phyloP scores from a whole-genome alignment of 2,113 vertebrate genomes.

The Melanerpes aurifrons region DNA sequence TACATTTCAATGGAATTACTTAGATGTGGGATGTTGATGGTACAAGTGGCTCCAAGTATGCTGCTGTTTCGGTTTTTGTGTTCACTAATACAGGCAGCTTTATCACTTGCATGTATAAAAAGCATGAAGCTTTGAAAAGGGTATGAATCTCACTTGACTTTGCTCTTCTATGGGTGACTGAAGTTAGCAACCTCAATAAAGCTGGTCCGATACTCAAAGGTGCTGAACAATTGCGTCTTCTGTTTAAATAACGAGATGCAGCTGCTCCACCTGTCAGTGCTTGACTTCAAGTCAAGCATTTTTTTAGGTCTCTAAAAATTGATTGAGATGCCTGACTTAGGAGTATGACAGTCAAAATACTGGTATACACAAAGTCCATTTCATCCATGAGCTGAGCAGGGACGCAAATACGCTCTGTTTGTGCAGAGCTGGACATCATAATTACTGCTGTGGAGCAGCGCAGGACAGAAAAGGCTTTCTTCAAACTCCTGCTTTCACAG shows the following conservation, averaged over 20 bases:
- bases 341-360: neutral
- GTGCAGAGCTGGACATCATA: neutral
- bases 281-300: neutral
- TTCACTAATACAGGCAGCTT: neutral
- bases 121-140: neutral
- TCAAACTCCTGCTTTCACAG: neutral
- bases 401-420: neutral
- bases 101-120: neutral
- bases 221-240: neutral
- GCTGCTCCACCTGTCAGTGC: neutral
- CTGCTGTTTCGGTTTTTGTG: neutral
- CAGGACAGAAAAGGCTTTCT: neutral
- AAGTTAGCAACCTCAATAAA: conserved; percentile 29
- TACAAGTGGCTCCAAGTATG: neutral
- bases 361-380: neutral
- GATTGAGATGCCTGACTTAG: neutral
- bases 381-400: neutral
- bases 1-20: conserved; percentile 55
- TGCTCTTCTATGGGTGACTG: neutral
- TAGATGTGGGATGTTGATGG: neutral
- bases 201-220: neutral
- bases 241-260: conserved; percentile 1
- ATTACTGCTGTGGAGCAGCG: neutral
- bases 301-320: conserved; percentile 11
- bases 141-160: neutral